Base-by-base conservation (phyloP, 1,140 invertebrate species). In the Drosophila tsacasi region DNA sequence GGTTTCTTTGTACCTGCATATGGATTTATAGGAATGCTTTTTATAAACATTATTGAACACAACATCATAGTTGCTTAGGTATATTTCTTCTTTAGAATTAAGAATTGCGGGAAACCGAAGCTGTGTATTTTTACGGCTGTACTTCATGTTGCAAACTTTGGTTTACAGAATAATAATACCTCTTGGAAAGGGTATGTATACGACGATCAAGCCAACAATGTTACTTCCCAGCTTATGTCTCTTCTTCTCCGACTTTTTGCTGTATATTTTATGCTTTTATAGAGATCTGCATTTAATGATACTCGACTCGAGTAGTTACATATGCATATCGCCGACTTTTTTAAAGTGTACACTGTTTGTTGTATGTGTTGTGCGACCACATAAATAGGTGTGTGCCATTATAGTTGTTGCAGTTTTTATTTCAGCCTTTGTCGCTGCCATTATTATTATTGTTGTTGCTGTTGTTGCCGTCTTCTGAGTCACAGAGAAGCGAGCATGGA, bases 241-340 rank as follows among this genome's bases (percentile, higher is more conserved):
- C 46, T 58, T 55, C 30, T 37, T 37, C 39, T 21, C 40, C n/a
- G 52, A 32, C 69, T 76, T 54, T n/a, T 35, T 52, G 42, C 35
- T 39, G 54, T 57, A 52, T 71, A 67, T 78, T 78, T 74, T 75
- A 81, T 80, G 81, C 68, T 81, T 79, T 80, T 87, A 84, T 81
- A 87, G 77, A 87, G 84, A 87, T 87, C 84, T 89, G 84, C 84
- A 84, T 81, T 90, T 90, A 84, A 84, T 89, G 85, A 89, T 84
- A 86, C 80, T 83, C 64, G 71, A 86, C 80, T 83, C 64, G 71
- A 52, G 44, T 71, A 67, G 75, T 79, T 68, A 66, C 60, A 81
- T 64, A 81, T 60, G 68, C 62, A 79, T 65, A 72, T 65, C 75
- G 64, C 25, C 12, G 42, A 74, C 69, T 76, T 54, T 75, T 63